Conservation (phyloP, 2,888 invertebrate genomes). For the Pachliopta kotzebuea region DNA sequence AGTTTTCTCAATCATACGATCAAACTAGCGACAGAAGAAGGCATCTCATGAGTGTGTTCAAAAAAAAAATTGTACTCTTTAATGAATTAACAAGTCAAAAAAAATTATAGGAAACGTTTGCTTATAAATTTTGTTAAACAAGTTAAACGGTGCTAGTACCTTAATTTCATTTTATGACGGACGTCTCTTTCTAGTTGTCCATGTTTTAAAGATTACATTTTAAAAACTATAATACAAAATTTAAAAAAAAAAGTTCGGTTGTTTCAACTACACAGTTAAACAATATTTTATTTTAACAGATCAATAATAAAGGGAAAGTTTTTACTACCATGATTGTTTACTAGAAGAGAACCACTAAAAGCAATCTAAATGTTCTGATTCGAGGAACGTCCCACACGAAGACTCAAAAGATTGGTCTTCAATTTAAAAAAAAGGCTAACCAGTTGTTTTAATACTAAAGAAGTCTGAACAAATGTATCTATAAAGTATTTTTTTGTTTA, state of each 20-base stretch:
- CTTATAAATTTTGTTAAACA: no score
- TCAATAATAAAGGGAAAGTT: background rate
- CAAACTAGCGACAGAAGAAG: no score
- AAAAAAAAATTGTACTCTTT: no score
- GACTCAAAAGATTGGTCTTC: background rate
- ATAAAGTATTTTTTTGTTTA: background rate
- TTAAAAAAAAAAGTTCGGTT: background rate
- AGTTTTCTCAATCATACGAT: no score
- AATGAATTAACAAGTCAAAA: no score
- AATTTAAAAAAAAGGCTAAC: background rate
- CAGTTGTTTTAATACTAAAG: background rate
- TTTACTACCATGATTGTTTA: conserved; percentile 1
- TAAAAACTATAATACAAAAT: background rate
- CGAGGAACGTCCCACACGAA: background rate
- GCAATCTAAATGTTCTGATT: background rate
- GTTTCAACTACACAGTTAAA: background rate
- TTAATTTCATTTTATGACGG: background rate
- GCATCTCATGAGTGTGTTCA: no score
- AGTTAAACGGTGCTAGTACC: background rate
- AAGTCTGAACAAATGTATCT: background rate
- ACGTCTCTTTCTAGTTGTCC: background rate
- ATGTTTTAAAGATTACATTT: background rate
- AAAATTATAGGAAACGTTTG: no score
- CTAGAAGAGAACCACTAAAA: background rate
- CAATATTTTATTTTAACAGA: background rate